A percentile compares a stretch with the other conserved stretches of the same genome.
phyloP scores from a whole-genome alignment of 1,140 invertebrate species.

The Drosophila orena region DNA sequence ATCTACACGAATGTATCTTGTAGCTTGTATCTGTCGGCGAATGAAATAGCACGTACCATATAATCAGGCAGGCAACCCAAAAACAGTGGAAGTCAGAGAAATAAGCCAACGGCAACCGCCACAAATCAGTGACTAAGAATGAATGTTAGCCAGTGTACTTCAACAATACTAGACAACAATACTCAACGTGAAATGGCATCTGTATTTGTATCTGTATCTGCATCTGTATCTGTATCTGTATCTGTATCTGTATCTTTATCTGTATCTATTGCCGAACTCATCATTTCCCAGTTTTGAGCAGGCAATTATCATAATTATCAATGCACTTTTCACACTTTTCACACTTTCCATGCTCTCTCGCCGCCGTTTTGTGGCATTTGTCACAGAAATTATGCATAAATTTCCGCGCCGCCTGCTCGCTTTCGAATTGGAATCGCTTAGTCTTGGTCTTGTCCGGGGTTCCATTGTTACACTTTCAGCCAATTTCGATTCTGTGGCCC shows the following conservation, averaged over 20 bases:
- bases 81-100: slow-evolving; percentile 31
- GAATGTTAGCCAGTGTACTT: slow-evolving; percentile 54
- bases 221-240: slow-evolving; percentile 22
- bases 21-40: slow-evolving; percentile 47
- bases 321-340: slow-evolving; percentile 72
- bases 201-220: not conserved
- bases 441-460: slow-evolving; percentile 24
- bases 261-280: slow-evolving; percentile 47
- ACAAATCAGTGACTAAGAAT: slow-evolving; percentile 70
- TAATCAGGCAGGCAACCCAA: slow-evolving; percentile 75
- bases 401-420: slow-evolving; percentile 55
- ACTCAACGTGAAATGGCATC: slow-evolving; percentile 47
- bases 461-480: slow-evolving; percentile 61
- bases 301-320: slow-evolving; percentile 80
- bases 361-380: slow-evolving; percentile 51
- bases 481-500: slow-evolving; percentile 52
- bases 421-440: slow-evolving; percentile 76
- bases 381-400: slow-evolving; percentile 78
- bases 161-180: slow-evolving; percentile 10
- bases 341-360: not conserved
- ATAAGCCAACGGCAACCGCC: slow-evolving; percentile 40
- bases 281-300: slow-evolving; percentile 12
- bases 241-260: not conserved
- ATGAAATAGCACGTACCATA: slow-evolving; percentile 71
- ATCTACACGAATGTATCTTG: slow-evolving; percentile 14